phyloP scores from a whole-genome alignment of 2,888 invertebrate species.

The Tachina lurida region DNA sequence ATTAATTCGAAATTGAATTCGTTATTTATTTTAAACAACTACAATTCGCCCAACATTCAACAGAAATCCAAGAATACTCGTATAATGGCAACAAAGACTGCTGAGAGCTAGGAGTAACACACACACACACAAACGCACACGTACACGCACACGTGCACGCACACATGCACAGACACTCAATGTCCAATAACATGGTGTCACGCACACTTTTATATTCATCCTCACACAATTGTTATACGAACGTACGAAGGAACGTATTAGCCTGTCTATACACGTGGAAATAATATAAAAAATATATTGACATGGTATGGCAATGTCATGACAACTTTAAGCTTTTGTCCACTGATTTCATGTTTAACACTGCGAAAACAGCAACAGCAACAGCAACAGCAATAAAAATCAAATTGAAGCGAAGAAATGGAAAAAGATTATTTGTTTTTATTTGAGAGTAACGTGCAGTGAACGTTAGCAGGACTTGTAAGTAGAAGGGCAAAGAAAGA shows the following conservation, averaged over 20 bases:
- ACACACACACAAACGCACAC: background rate
- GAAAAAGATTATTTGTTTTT: slow-evolving; percentile 41
- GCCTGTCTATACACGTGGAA: slow-evolving; percentile 36
- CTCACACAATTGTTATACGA: background rate
- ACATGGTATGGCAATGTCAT: slow-evolving; percentile 70
- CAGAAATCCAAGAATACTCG: slow-evolving; percentile 9
- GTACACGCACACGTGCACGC: background rate
- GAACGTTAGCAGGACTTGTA: slow-evolving; percentile 3
- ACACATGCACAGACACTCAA: background rate
- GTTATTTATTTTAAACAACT: slow-evolving; percentile 70
- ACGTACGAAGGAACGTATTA: background rate
- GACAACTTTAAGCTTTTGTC: slow-evolving; percentile 68
- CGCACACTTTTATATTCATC: slow-evolving; percentile 26
- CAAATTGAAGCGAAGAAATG: slow-evolving; percentile 43
- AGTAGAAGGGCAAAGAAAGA: background rate
- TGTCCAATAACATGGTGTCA: slow-evolving; percentile 3
- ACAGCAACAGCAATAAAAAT: background rate
- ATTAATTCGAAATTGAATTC: slow-evolving; percentile 71
- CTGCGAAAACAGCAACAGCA: background rate
- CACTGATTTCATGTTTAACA: slow-evolving; percentile 68
- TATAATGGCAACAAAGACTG: background rate
- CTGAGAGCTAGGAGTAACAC: background rate
- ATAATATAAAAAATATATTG: slow-evolving; percentile 25
- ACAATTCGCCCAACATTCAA: slow-evolving; percentile 60
- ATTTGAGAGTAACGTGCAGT: background rate